These are phyloP conservation scores for Drosophila pseudoobscura DNA, from an alignment of 1,140 invertebrate species.

Conservation along the genomic window DNA sequence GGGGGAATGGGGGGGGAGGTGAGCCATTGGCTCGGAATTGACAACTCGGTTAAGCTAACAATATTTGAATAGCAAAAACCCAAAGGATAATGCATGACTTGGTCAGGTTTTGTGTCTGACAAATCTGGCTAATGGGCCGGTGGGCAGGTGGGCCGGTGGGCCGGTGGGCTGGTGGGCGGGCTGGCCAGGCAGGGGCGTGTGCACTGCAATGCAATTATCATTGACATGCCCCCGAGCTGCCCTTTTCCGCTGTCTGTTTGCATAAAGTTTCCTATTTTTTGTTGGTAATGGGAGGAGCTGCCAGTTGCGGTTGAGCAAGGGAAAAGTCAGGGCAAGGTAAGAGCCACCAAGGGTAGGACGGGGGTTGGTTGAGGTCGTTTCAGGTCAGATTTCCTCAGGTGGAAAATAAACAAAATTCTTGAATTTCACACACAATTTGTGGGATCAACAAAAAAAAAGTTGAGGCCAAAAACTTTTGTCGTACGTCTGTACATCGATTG, in stretches of 20 bases:
- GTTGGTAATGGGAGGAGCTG: no score
- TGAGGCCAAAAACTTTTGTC: constrained; percentile 21
- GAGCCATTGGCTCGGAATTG: constrained; percentile 74
- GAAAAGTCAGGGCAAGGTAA: no score
- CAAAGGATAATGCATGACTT: constrained; percentile 55
- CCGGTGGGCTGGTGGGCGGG: no score
- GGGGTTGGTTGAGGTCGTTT: no score
- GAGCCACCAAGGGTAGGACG: no score
- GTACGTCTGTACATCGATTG: background rate
- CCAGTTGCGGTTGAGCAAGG: no score
- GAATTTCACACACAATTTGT: constrained; percentile 34
- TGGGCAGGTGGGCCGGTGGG: background rate
- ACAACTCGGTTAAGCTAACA: constrained; percentile 76
- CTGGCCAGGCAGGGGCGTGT: background rate
- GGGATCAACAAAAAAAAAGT: constrained; percentile 21
- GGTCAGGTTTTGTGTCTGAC: constrained; percentile 37
- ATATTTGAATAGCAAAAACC: constrained; percentile 70
- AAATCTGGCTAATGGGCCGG: constrained; percentile 47
- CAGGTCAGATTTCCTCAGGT: no score
- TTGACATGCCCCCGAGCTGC: constrained; percentile 49
- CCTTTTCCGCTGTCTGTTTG: constrained; percentile 29
- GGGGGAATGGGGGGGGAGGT: background rate
- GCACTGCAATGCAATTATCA: constrained; percentile 52
- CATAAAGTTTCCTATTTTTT: constrained; percentile 23
- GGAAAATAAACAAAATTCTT: constrained; percentile 39